These are phyloP conservation scores for Platichthys stellatus DNA, from an alignment of 2,113 vertebrate species.

Conservation along the genomic window DNA sequence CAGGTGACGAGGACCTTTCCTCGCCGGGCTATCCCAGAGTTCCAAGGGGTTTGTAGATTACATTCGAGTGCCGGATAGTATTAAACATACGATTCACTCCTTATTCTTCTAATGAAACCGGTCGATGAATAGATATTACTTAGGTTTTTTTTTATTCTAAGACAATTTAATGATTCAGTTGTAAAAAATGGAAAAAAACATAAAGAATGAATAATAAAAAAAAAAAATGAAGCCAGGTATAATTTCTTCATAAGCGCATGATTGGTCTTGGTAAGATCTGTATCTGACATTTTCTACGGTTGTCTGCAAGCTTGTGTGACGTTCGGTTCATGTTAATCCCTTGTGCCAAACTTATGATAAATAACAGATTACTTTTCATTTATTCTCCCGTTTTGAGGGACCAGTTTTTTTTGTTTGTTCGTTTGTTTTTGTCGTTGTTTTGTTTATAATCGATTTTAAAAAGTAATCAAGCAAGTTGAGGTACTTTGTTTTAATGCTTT, in stretches of 20 bases:
- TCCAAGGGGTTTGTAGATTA: conserved; percentile 88
- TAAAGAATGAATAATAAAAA: conserved; percentile 71
- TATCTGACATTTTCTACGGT: conserved; percentile 97
- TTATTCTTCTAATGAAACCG: conserved; percentile 94
- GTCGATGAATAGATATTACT: conserved; percentile 95
- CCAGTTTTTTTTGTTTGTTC: conserved; percentile 79
- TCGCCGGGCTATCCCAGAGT: conserved; percentile 81
- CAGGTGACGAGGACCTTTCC: conserved; percentile 77
- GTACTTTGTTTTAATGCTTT: conserved; percentile 99
- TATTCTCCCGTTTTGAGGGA: conserved; percentile 92
- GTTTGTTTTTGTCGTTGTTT: conserved; percentile 81
- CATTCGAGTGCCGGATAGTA: conserved; percentile 92
- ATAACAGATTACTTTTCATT: conserved; percentile 92
- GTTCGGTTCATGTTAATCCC: conserved; percentile 98
- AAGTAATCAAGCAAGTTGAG: conserved; percentile 97
- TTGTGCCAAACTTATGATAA: conserved; percentile 96
- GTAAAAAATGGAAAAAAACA: conserved; percentile 83
- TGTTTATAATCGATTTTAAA: conserved; percentile 99
- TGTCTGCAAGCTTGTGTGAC: conserved; percentile 98
- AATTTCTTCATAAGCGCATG: conserved; percentile 98
- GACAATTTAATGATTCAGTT: conserved; percentile 93
- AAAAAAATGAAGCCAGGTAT: conserved; percentile 84
- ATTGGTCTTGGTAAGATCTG: conserved; percentile 97
- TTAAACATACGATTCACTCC: conserved; percentile 93
- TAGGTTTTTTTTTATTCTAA: conserved; percentile 87